Conservation (phyloP, 2,113 vertebrate genomes). For the Forbesichthys agassizii region DNA sequence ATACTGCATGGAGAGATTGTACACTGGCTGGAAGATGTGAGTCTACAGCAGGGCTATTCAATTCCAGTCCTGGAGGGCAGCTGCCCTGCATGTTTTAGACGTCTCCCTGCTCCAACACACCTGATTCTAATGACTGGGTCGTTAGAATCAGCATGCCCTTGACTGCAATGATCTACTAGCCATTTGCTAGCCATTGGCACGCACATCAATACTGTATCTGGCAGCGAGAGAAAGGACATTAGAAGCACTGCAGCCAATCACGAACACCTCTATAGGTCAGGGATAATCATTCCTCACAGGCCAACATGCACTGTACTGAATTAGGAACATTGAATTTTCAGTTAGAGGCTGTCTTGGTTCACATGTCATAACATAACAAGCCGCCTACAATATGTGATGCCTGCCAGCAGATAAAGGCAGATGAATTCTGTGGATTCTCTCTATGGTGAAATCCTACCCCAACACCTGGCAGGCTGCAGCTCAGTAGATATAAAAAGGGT, state of each 20-base stretch:
- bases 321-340: constrained; percentile 9
- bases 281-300: constrained; percentile 46
- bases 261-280: constrained; percentile 30
- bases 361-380: background rate
- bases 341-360: background rate
- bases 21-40: too few species aligned
- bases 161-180: too few species aligned
- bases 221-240: background rate
- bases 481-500: background rate
- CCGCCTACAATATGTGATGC: background rate
- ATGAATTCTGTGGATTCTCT: background rate
- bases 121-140: too few species aligned
- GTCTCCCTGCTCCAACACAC: too few species aligned
- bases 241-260: constrained; percentile 2
- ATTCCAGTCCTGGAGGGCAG: too few species aligned
- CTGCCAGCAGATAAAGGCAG: background rate
- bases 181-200: background rate
- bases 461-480: background rate
- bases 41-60: too few species aligned
- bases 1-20: too few species aligned
- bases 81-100: too few species aligned
- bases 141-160: too few species aligned
- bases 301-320: constrained; percentile 19
- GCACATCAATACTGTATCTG: background rate
- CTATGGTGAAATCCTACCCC: constrained; percentile 6